Conservation (phyloP, 2,113 vertebrate genomes). For the Synchiropus splendidus region DNA sequence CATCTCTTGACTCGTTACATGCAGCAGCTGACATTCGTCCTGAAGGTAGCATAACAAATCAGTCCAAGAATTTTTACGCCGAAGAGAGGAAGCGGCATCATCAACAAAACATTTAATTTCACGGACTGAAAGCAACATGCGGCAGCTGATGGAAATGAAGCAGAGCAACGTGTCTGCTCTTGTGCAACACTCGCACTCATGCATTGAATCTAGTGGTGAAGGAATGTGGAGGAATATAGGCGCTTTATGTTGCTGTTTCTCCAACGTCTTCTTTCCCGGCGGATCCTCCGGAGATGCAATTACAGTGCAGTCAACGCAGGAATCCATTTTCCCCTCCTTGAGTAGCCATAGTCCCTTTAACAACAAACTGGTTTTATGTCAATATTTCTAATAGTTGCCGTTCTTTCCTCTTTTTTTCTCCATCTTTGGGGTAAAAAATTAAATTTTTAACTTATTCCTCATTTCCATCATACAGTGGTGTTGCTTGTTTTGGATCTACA, state of each 20-base stretch:
- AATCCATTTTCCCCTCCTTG: constrained; percentile 43
- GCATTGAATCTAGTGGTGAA: too few species aligned
- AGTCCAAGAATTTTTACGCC: background rate
- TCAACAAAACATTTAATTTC: constrained; percentile 7
- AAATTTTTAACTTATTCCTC: too few species aligned
- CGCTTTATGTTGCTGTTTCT: constrained; percentile 17
- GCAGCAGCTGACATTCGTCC: constrained; percentile 3
- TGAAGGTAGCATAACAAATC: background rate
- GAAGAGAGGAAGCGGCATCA: constrained; percentile 1
- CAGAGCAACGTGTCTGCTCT: constrained; percentile 19
- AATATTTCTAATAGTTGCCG: too few species aligned
- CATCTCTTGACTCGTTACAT: too few species aligned
- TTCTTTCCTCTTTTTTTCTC: too few species aligned
- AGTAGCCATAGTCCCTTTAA: constrained; percentile 37
- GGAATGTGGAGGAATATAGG: background rate
- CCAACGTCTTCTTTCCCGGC: constrained; percentile 31
- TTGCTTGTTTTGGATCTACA: too few species aligned
- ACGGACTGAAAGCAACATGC: constrained; percentile 5
- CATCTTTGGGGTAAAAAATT: too few species aligned
- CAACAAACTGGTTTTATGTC: constrained; percentile 17
- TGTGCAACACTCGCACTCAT: constrained; percentile 43
- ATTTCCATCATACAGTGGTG: too few species aligned
- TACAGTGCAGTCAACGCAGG: constrained; percentile 59
- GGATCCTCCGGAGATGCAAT: constrained; percentile 65
- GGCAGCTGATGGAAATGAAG: constrained; percentile 19